Base-by-base conservation (phyloP, 2,113 vertebrate genomes). In the Antechinus stuartii region DNA sequence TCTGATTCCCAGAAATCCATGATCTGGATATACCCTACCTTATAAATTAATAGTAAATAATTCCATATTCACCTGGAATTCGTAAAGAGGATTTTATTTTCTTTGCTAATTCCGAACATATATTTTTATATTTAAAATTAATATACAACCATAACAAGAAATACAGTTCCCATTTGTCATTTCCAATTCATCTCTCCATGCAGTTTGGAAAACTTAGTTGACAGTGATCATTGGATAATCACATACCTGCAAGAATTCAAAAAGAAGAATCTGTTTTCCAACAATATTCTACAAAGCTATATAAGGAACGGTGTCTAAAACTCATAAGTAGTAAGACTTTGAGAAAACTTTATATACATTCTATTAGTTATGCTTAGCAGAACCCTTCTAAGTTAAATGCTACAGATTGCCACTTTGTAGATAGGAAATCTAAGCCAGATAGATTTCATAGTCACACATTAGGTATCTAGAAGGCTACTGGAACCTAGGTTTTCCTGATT, bases 301-400 rank as follows among this genome's bases (percentile, higher is more conserved):
- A 42, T 1, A 42, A 68, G 12, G 5, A 25, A 68, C 5, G 3
- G 30, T 68, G 16, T 30, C 25, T 68, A 68, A 68, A 61, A n/a
- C 23, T 68, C 12, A 68, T 68, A 68, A 35, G 0, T 61, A 61
- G 30, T 89, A 61, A 3, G 14, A 30, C 35, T 68, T 68, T 35
- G 11, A 54, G 4, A 68, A 52, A n/a, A 27, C 25, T 94, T 95
- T 54, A 94, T 50, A 90, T 90, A 90, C 52, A 10, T 35, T 94
- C 50, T 25, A 7, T 90, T 54, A 91, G 50, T 56, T 35, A 56
- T 52, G 94, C 46, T 54, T 8, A 91, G 94, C 11, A 96, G 49
- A n/a, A 54, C 16, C n/a, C 47, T 25, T 57, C 9, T 27, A 16
- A 11, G 6, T 0, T 91, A 94, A 3, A 6, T 52, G 91, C 47